Evolutionary conservation across 2,113 vertebrate genomes (phyloP).

Genomic region (Physeter macrocephalus): DNA sequence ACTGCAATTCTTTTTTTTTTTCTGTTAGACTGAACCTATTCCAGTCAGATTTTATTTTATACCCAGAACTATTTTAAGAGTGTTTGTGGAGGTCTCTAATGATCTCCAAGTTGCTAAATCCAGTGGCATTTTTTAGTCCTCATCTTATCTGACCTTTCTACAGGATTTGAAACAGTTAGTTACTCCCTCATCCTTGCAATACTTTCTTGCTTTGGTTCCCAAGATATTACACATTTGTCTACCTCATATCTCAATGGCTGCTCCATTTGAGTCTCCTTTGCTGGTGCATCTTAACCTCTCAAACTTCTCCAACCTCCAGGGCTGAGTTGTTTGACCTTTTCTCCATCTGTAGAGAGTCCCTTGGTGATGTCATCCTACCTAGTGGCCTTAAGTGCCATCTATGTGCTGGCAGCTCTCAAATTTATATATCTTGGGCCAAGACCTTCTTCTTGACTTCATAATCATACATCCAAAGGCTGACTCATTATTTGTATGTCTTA

Average conservation of each 20-base stretch:
- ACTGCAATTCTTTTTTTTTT: background rate
- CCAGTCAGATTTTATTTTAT: background rate
- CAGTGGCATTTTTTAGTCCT: background rate
- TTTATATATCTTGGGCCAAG: background rate
- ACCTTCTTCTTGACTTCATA: background rate
- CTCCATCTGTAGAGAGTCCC: background rate
- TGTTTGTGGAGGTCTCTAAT: background rate
- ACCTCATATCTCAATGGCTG: background rate
- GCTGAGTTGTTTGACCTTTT: background rate
- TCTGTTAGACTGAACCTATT: background rate
- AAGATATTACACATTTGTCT: background rate
- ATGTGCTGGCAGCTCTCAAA: background rate
- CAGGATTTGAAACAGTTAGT: background rate
- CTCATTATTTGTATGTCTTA: background rate
- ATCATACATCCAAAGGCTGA: background rate
- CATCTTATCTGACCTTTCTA: background rate
- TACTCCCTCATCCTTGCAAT: background rate
- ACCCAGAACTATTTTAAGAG: background rate
- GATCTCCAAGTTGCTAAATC: background rate
- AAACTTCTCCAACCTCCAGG: background rate
- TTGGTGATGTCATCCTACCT: background rate
- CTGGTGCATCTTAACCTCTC: background rate
- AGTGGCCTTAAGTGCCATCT: background rate
- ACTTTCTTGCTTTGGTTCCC: background rate
- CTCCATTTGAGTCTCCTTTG: background rate